Base-by-base conservation (phyloP, 2,113 vertebrate genomes). In the Heptranchias perlo region DNA sequence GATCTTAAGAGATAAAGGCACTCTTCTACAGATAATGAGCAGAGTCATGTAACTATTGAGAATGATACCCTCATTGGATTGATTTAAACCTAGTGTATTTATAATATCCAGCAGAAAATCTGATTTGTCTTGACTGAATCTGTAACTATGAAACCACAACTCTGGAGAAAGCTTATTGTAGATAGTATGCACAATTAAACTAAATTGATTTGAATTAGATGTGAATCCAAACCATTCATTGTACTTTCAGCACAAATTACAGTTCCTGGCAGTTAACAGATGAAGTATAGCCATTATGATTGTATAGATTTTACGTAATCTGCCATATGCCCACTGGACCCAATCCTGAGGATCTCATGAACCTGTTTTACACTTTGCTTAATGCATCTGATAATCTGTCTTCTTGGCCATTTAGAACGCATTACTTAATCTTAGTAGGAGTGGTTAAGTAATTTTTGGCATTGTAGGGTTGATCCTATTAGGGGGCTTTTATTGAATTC, bases 21-120 rank as follows among this genome's bases (percentile, higher is more conserved):
- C 86, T 14, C 5, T 35, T 96, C 84, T 95, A 96, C 84, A 97
- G 97, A 97, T 97, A 97, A 97, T 97, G 96, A 97, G 97, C 97
- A 82, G n/a, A n/a, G 97, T 97, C 97, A 97, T 96, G 84, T 96
- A 96, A 96, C 97, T 97, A 97, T 67, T 52, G 62, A 52, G 65
- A 52, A 69, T 52, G 23, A 13, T 52, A 0, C 39, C 25, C 94
- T 49, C 65, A 18, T 31, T 47, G 25, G 25, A 95, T 49, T 95
- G 65, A 67, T 54, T 94, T 65, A 21, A 95, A 35, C 4, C 3
- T 31, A 69, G 10, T 35, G 21, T 67, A 52, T 28, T 52, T 69
- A 49, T 31, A 52, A 73, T 13, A 52, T 28, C 5, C 64, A 95
- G 64, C 39, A 31, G 44, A 95, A 95, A 95, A 31, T 16, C 11